phyloP scores from a whole-genome alignment of 2,888 invertebrate genomes.

The Tiliacea aurago region DNA sequence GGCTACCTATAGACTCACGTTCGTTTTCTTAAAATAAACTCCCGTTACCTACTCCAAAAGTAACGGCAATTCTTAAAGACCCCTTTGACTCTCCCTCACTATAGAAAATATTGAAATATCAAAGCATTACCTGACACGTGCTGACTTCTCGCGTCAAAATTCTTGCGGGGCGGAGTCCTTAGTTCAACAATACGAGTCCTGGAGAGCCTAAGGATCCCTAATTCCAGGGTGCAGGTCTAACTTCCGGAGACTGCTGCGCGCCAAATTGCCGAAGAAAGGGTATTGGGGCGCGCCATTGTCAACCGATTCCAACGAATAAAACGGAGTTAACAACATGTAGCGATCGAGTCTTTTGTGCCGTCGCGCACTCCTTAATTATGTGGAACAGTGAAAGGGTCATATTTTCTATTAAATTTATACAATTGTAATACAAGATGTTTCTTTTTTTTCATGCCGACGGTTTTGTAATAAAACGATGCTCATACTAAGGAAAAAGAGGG shows the following conservation, averaged over 20 bases:
- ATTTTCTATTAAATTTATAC: slow-evolving; percentile 89
- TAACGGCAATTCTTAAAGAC: slow-evolving; percentile 57
- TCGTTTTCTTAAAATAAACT: slow-evolving; percentile 3
- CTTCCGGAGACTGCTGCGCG: slow-evolving; percentile 88
- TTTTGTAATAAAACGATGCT: neutral
- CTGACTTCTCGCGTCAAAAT: slow-evolving; percentile 75
- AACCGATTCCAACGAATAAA: slow-evolving; percentile 89
- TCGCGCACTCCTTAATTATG: slow-evolving; percentile 89
- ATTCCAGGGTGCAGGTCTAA: slow-evolving; percentile 83
- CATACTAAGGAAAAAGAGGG: neutral
- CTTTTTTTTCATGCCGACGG: slow-evolving; percentile 21
- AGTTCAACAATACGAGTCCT: slow-evolving; percentile 81
- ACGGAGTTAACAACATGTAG: slow-evolving; percentile 87
- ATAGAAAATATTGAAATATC: slow-evolving; percentile 61
- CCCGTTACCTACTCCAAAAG: neutral
- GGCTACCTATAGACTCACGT: neutral
- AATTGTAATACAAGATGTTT: slow-evolving; percentile 79
- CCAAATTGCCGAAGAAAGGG: slow-evolving; percentile 90
- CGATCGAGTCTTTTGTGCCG: slow-evolving; percentile 86
- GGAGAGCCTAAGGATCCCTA: slow-evolving; percentile 85
- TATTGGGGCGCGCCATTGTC: slow-evolving; percentile 84
- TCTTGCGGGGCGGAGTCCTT: slow-evolving; percentile 86
- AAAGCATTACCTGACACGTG: slow-evolving; percentile 84
- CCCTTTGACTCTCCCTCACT: slow-evolving; percentile 44
- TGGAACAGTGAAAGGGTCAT: slow-evolving; percentile 90